Evolutionary conservation across 2,888 invertebrate species (phyloP).

Genomic region (Pachydiplax longipennis): DNA sequence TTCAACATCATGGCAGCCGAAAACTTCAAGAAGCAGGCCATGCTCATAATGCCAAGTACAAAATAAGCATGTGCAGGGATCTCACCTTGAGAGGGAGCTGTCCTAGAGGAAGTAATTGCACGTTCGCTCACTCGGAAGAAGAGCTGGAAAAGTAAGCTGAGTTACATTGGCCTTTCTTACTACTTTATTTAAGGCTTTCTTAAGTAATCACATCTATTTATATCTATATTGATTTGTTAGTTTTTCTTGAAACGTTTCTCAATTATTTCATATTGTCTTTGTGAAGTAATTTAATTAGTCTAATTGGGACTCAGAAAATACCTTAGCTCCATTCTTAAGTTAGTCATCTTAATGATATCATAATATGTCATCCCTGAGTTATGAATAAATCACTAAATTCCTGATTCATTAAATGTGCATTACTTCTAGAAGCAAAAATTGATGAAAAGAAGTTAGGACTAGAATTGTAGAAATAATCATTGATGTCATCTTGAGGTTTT

Average conservation of each 20-base stretch:
- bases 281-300: too few species aligned
- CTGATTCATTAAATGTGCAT: too few species aligned
- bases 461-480: too few species aligned
- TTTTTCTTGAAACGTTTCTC: neutral
- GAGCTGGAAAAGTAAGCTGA: slow-evolving; percentile 78
- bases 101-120: slow-evolving; percentile 86
- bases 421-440: too few species aligned
- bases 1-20: slow-evolving; percentile 76
- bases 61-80: slow-evolving; percentile 91
- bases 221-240: neutral
- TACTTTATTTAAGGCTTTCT: too few species aligned
- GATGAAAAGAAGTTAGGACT: too few species aligned
- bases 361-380: too few species aligned
- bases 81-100: slow-evolving; percentile 80
- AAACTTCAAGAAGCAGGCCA: slow-evolving; percentile 68
- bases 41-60: slow-evolving; percentile 73
- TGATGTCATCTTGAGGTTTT: too few species aligned
- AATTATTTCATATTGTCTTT: neutral
- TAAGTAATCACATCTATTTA: neutral
- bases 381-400: too few species aligned
- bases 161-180: neutral
- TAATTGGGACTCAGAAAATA: too few species aligned
- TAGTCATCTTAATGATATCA: too few species aligned
- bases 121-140: slow-evolving; percentile 91
- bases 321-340: too few species aligned